A percentile compares a stretch with the other conserved stretches of the same genome.
Evolutionary conservation across 2,888 invertebrate genomes (phyloP).

Genomic region (Papilio gigon): DNA sequence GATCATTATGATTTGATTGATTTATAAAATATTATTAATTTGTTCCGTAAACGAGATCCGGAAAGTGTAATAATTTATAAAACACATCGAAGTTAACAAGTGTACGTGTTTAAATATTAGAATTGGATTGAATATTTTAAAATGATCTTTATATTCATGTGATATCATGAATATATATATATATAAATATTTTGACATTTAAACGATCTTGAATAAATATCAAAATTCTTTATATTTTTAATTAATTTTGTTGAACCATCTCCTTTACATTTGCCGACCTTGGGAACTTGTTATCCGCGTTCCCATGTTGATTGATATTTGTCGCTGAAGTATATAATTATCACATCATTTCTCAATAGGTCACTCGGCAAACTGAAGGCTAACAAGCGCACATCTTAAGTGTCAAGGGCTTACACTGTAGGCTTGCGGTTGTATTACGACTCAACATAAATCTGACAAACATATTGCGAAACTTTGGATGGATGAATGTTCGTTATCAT

Average conservation of each 20-base stretch:
- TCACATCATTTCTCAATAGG: conserved; percentile 24
- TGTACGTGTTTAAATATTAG: neutral
- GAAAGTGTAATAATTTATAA: neutral
- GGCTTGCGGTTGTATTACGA: neutral
- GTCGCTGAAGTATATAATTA: conserved; percentile 4
- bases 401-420: conserved; percentile 6
- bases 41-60: neutral
- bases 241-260: conserved; percentile 5
- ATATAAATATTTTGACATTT: conserved; percentile 37
- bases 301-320: conserved; percentile 19
- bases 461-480: neutral
- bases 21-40: conserved; percentile 3
- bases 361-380: conserved; percentile 14
- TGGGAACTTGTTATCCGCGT: conserved; percentile 17
- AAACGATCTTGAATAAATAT: conserved; percentile 29
- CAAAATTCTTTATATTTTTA: conserved; percentile 3
- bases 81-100: neutral
- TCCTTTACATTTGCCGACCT: conserved; percentile 29
- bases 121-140: neutral
- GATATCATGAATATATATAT: conserved; percentile 2
- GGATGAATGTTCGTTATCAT: neutral
- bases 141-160: neutral
- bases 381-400: conserved; percentile 16
- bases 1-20: neutral
- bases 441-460: neutral